phyloP scores from a whole-genome alignment of 92 coral and sea anemone species.

The Umimayanthus kanabou region DNA sequence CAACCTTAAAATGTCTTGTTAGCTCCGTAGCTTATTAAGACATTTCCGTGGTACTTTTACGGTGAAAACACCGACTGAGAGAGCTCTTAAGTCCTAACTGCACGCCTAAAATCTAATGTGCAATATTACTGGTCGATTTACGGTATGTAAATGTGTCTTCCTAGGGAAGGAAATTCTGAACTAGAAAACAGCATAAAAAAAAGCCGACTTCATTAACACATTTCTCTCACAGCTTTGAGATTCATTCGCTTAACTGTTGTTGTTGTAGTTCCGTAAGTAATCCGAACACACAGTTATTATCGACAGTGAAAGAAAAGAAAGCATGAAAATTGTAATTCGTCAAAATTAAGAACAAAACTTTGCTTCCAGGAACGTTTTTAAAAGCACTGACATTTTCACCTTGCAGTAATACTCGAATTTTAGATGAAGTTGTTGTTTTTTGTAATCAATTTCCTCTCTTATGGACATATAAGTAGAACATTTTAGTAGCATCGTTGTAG shows the following conservation, averaged over 20 bases:
- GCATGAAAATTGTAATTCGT: background rate
- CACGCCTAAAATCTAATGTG: background rate
- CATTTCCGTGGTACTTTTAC: slow-evolving; percentile 20
- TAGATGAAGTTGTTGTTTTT: background rate
- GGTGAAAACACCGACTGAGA: background rate
- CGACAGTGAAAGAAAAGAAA: background rate
- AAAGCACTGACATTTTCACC: background rate
- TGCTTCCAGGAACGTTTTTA: too few species aligned
- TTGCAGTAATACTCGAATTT: background rate
- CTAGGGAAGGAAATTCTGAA: background rate
- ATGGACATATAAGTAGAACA: background rate
- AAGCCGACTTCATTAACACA: slow-evolving; percentile 1
- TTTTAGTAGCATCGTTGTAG: background rate
- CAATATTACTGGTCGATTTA: background rate
- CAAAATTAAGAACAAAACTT: background rate
- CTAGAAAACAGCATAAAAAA: slow-evolving; percentile 7
- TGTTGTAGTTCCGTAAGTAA: background rate
- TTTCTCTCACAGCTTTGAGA: slow-evolving; percentile 4
- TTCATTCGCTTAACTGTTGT: background rate
- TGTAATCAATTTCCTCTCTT: background rate
- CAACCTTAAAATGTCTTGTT: slow-evolving; percentile 11
- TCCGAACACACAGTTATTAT: background rate
- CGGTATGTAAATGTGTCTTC: background rate
- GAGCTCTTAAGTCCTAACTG: background rate
- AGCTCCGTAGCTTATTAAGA: slow-evolving; percentile 10